Evolutionary conservation across 2,888 invertebrate genomes (phyloP), one percentile per base, ranked within the genome.

Genomic region (Drosophila anomalata): DNA sequence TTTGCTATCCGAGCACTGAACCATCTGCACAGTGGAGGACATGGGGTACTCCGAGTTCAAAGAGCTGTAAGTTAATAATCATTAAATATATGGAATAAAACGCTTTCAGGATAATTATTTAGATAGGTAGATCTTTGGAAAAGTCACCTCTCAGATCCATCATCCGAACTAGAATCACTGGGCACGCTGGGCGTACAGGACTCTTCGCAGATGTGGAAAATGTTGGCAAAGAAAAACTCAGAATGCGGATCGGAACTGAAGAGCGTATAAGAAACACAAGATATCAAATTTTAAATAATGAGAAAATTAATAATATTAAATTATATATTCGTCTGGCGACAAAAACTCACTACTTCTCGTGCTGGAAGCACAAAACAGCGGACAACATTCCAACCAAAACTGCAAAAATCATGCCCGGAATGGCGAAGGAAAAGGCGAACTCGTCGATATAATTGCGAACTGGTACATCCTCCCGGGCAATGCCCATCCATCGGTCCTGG

Each of bases 181-280:
- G 68, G 66, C 50, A 59, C 44, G 60, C 61, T 61, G 69, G 69
- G 76, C 17, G 65, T 77, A 71, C 87, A 88, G 48, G 87, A 82
- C 89, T 95, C 95, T 89, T 94, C 94, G 92, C 95, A 96, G 89
- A 95, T 93, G 90, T 95, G 95, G 93, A 94, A 95, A 88, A 96
- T 93, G 88, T 94, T 94, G 76, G 94, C 92, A 91, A 96, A 93
- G 92, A 94, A 96, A 86, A 92, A 92, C 85, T 95, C 94, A 59
- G 95, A 95, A 69, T 93, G 93, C 56, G 93, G 93, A 92, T 95
- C 95, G 69, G 92, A 95, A 94, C 66, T 87, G 71, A 79, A 79
- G 63, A 63, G 58, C 41, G 41, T 20, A 77, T 20, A 77, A 73
- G 65, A 57, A 59, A 68, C 12, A 24, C 2, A 61, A 46, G 17